Percentiles rank a stretch among this genome's conserved stretches.
Conservation (phyloP, 1,140 invertebrate genomes). For the Antheraea mylitta region DNA sequence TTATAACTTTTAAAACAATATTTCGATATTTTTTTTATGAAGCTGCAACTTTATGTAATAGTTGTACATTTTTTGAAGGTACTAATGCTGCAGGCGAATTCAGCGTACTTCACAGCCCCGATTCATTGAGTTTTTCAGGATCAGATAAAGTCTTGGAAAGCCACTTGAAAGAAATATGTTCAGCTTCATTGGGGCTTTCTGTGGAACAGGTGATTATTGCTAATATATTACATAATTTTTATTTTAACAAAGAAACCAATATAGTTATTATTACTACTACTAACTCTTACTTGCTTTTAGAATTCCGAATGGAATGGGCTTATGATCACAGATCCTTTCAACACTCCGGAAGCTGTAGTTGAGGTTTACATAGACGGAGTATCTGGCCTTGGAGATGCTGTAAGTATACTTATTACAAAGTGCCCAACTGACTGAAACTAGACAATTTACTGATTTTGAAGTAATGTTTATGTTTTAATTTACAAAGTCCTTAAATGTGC, state of each 20-base stretch:
- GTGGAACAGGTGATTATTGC: conserved; percentile 75
- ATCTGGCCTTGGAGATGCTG: conserved; percentile 68
- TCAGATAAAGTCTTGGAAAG: conserved; percentile 73
- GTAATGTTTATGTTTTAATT: too few species aligned
- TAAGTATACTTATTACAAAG: conserved; percentile 35
- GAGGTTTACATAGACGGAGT: conserved; percentile 87
- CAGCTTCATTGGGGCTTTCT: conserved; percentile 84
- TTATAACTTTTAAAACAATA: neutral
- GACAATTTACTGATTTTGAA: too few species aligned
- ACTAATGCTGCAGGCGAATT: conserved; percentile 83
- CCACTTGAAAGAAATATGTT: conserved; percentile 85
- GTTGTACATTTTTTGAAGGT: conserved; percentile 71
- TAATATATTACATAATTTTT: neutral
- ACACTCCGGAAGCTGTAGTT: conserved; percentile 87
- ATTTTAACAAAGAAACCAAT: neutral
- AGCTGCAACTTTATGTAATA: conserved; percentile 8
- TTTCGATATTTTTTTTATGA: neutral
- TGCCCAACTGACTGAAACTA: neutral
- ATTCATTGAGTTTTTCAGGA: conserved; percentile 83
- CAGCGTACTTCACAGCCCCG: conserved; percentile 82
- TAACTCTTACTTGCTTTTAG: conserved; percentile 65
- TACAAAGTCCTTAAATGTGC: too few species aligned
- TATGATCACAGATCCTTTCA: conserved; percentile 85
- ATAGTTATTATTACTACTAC: too few species aligned
- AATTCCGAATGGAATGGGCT: conserved; percentile 86